Evolutionary conservation across 1,140 invertebrate species (phyloP).

Genomic region (Zaprionus capensis): DNA sequence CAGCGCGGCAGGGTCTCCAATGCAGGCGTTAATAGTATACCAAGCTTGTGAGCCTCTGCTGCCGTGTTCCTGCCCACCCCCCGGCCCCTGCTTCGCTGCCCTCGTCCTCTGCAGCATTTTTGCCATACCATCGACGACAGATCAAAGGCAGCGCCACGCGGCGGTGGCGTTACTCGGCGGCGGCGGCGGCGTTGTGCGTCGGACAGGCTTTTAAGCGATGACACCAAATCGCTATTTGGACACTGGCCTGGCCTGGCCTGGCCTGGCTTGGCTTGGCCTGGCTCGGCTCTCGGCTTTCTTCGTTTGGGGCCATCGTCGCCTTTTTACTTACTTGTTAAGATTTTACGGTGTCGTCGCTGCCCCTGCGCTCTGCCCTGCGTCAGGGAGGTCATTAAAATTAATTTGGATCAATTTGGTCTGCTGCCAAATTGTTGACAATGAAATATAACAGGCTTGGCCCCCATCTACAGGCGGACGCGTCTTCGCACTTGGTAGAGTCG

Average conservation of each 20-base stretch:
- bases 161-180: conserved; percentile 76
- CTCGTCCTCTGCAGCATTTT: conserved; percentile 48
- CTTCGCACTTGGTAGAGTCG: conserved; percentile 61
- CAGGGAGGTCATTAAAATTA: conserved; percentile 83
- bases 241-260: conserved; percentile 48
- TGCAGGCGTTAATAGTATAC: conserved; percentile 76
- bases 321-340: conserved; percentile 62
- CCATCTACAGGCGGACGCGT: conserved; percentile 12
- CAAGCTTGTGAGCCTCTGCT: conserved; percentile 48
- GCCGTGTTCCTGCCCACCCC: neutral
- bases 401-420: conserved; percentile 84
- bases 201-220: conserved; percentile 84
- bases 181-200: conserved; percentile 66
- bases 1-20: conserved; percentile 17
- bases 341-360: conserved; percentile 55
- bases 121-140: conserved; percentile 68
- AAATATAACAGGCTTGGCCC: conserved; percentile 72
- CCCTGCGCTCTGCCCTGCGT: conserved; percentile 53
- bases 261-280: neutral
- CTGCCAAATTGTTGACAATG: conserved; percentile 84
- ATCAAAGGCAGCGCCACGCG: conserved; percentile 74
- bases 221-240: conserved; percentile 84
- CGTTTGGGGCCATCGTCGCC: conserved; percentile 14
- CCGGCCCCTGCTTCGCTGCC: conserved; percentile 25
- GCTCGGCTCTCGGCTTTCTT: conserved; percentile 20